Evolutionary conservation across 2,888 invertebrate species (phyloP).

Genomic region (Empis livida): DNA sequence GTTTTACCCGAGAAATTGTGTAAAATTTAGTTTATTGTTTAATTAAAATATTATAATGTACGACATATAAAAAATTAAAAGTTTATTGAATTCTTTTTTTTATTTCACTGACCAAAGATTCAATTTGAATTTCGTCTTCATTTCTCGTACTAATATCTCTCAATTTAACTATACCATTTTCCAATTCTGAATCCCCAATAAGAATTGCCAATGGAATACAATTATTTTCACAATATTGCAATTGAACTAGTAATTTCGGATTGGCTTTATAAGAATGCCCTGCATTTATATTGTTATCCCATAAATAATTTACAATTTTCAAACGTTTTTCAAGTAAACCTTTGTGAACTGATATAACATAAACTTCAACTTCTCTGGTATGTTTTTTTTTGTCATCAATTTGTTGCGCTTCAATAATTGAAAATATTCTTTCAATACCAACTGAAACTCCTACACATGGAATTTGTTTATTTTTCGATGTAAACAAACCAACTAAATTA

Average conservation of each 20-base stretch:
- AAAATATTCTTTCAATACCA: conserved; percentile 94
- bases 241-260: conserved; percentile 82
- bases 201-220: conserved; percentile 85
- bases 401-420: conserved; percentile 72
- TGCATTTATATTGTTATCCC: conserved; percentile 84
- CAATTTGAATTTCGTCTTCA: conserved; percentile 49
- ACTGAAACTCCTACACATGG: conserved; percentile 98
- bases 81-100: conserved; percentile 29
- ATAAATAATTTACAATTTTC: conserved; percentile 70
- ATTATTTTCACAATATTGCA: conserved; percentile 92
- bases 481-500: conserved; percentile 96
- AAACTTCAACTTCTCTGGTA: conserved; percentile 82
- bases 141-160: conserved; percentile 55
- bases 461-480: conserved; percentile 70
- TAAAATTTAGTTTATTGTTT: too few relatives aligned
- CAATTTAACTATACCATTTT: conserved; percentile 80
- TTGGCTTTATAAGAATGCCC: conserved; percentile 95
- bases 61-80: too few relatives aligned
- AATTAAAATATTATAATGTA: too few relatives aligned
- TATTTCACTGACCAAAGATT: conserved; percentile 43
- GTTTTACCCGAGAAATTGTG: too few relatives aligned
- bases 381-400: conserved; percentile 57
- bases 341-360: conserved; percentile 91
- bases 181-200: conserved; percentile 87
- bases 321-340: conserved; percentile 83